Evolutionary conservation across 2,113 vertebrate species (phyloP).

Genomic region (Hirundichthys speculiger): DNA sequence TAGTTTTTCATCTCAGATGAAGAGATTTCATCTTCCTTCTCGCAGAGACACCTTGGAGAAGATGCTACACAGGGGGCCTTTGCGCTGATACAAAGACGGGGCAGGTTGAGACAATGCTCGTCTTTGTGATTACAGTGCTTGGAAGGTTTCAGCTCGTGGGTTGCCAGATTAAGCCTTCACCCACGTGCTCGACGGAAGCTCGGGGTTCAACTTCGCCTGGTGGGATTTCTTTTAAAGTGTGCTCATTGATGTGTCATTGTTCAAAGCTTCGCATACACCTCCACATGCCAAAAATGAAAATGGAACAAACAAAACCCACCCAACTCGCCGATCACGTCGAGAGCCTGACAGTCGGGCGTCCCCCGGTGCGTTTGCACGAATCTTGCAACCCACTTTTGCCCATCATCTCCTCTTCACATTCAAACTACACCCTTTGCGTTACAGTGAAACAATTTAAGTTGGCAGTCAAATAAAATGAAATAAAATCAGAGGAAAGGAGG

Average conservation of each 20-base stretch:
- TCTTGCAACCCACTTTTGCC: slow-evolving; percentile 61
- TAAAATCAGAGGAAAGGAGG: too few relatives aligned
- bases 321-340: slow-evolving; percentile 65
- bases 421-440: slow-evolving; percentile 20
- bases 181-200: slow-evolving; percentile 70
- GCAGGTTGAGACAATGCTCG: slow-evolving; percentile 54
- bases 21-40: too few relatives aligned
- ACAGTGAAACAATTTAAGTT: slow-evolving; percentile 44
- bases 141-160: slow-evolving; percentile 70
- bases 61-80: too few relatives aligned
- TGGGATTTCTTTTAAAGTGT: slow-evolving; percentile 63
- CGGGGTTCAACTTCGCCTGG: slow-evolving; percentile 65
- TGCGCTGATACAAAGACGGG: slow-evolving; percentile 50
- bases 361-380: slow-evolving; percentile 74
- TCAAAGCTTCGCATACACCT: slow-evolving; percentile 62
- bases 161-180: slow-evolving; percentile 79
- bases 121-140: slow-evolving; percentile 68
- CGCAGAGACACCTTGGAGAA: too few relatives aligned
- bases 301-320: slow-evolving; percentile 30
- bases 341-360: slow-evolving; percentile 76
- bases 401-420: slow-evolving; percentile 42
- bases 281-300: slow-evolving; percentile 65
- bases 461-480: too few relatives aligned
- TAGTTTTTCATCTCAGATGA: too few relatives aligned
- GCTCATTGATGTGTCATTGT: slow-evolving; percentile 78